Conservation (phyloP, 2,888 invertebrate species). For the Watsonalla binaria region DNA sequence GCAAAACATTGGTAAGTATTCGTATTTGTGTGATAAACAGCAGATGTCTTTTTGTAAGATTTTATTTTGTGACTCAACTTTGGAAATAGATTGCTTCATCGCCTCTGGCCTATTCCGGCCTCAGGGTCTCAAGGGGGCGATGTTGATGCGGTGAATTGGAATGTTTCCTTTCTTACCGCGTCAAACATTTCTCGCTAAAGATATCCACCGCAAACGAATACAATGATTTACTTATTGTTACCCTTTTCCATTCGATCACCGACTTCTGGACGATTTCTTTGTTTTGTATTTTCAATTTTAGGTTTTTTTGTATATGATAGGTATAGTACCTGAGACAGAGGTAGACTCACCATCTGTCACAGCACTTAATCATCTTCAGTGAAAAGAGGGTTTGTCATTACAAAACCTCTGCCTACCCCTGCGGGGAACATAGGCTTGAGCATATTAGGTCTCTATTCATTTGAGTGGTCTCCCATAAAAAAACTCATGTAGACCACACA, state of each 20-base stretch:
- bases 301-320: neutral
- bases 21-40: too few relatives aligned
- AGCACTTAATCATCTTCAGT: too few relatives aligned
- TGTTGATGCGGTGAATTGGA: slow-evolving; percentile 28
- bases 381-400: too few relatives aligned
- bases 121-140: slow-evolving; percentile 24
- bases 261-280: neutral
- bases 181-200: slow-evolving; percentile 20
- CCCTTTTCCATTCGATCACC: neutral
- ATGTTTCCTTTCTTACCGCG: slow-evolving; percentile 31
- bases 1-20: too few relatives aligned
- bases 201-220: slow-evolving; percentile 2
- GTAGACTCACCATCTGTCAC: too few relatives aligned
- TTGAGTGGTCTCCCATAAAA: neutral
- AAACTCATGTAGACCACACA: slow-evolving; percentile 1
- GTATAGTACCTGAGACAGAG: neutral
- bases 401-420: too few relatives aligned
- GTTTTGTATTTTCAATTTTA: neutral
- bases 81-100: slow-evolving; percentile 40
- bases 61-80: slow-evolving; percentile 8
- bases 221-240: neutral
- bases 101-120: slow-evolving; percentile 28
- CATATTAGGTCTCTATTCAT: neutral
- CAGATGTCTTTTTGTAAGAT: too few relatives aligned
- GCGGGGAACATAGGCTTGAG: too few relatives aligned